Percentiles rank a stretch among this genome's conserved stretches.
phyloP scores from a whole-genome alignment of 2,797 vertebrate species.

The Hylomyscus alleni region DNA sequence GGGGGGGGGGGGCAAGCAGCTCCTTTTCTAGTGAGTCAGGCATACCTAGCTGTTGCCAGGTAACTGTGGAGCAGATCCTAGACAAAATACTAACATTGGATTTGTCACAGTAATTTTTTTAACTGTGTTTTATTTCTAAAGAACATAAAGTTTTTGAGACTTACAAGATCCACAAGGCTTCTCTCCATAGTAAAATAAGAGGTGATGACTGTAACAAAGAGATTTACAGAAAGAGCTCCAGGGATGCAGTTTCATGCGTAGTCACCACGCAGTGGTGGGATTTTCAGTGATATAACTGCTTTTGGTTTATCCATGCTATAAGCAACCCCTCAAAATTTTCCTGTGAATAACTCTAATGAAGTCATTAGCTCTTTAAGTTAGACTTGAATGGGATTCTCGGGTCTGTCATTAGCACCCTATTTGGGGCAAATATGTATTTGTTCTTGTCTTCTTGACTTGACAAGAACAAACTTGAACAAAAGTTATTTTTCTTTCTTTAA shows the following conservation, averaged over 20 bases:
- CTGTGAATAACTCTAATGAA: background rate
- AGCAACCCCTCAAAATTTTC: background rate
- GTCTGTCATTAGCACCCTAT: background rate
- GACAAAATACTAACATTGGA: background rate
- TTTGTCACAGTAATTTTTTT: slow-evolving; percentile 40
- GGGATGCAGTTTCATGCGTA: background rate
- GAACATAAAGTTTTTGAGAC: background rate
- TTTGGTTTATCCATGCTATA: background rate
- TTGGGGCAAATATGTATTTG: background rate
- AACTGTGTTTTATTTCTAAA: background rate
- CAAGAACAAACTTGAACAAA: background rate
- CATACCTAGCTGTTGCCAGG: too few species aligned
- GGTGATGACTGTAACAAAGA: background rate
- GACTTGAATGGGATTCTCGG: background rate
- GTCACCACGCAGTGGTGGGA: too few species aligned
- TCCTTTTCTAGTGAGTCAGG: too few species aligned
- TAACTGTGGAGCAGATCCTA: too few species aligned
- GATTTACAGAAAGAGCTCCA: background rate
- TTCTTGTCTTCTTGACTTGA: background rate
- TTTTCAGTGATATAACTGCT: background rate
- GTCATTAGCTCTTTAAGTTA: background rate
- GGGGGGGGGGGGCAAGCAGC: too few species aligned
- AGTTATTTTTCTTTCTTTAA: background rate
- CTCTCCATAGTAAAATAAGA: background rate
- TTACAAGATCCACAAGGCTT: background rate